Evolutionary conservation across 2,888 invertebrate species (phyloP), one percentile per base, ranked within the genome.

Genomic region (Drosophila prostipennis): DNA sequence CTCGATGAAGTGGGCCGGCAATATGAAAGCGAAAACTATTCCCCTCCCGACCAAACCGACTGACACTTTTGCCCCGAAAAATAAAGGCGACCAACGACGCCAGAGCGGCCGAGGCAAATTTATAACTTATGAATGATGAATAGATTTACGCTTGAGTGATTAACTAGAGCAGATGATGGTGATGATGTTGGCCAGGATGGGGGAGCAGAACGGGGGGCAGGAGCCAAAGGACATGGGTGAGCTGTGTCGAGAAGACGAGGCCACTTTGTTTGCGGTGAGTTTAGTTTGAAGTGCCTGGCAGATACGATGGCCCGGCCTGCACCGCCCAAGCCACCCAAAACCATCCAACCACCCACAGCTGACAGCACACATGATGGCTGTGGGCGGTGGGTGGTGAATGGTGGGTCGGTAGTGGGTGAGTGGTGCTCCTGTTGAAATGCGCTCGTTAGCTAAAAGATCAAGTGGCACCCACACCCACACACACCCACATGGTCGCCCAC

Each of bases 81-180:
- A 67, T 45, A 65, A 64, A 53, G 52, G 64, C 32, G 53, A 46
- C 65, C 79, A 74, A 74, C 72, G 74, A 74, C 72, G 74, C 71
- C 79, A 76, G 74, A 78, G 83, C 16, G 63, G 81, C 55, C 40
- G 77, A 78, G 77, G 79, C 83, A 83, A 86, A 85, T 85, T 86
- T 88, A 88, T 87, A 88, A 88, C 85, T 87, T 87, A 88, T 87
- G 86, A 89, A 89, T 86, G 86, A 84, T 84, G 85, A 84, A 90
- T 83, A 89, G 85, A 89, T 89, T 90, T 80, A 81, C 84, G 83
- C 83, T 89, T 83, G 89, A 89, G 86, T 87, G 89, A 89, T 89
- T 89, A 90, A 89, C 81, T 89, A 78, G 89, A 86, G 75, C 89
- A 89, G 58, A 60, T 56, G 64, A 45, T 43, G 29, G 19, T 46